phyloP scores from a whole-genome alignment of 1,140 invertebrate genomes.

The Ptiloglossa arizonensis region DNA sequence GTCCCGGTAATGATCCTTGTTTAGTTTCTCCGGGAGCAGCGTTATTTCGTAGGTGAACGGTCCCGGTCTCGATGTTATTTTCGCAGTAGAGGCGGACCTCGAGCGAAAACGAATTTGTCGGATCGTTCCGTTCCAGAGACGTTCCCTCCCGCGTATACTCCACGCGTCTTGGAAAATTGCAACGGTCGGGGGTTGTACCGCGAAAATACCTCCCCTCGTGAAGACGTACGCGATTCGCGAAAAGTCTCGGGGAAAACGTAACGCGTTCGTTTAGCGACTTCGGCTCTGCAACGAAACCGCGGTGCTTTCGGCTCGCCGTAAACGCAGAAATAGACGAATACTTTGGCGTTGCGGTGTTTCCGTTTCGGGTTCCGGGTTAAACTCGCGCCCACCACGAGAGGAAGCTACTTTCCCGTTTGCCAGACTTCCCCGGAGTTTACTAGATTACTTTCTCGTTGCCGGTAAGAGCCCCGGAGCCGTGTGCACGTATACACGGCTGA shows the following conservation, averaged over 20 bases:
- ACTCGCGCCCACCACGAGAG: background rate
- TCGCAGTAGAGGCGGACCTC: background rate
- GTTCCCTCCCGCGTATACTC: too few relatives aligned
- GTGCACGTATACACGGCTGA: conserved; percentile 2
- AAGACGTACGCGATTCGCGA: background rate
- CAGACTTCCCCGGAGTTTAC: background rate
- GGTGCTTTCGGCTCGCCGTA: background rate
- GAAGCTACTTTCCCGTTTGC: background rate
- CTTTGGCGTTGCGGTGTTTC: background rate
- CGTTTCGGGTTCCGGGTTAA: background rate
- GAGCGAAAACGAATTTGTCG: background rate
- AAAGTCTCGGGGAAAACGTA: background rate
- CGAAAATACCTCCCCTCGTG: too few relatives aligned
- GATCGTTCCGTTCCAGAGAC: too few relatives aligned
- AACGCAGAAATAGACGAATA: background rate
- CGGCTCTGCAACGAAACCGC: background rate
- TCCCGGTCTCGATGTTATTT: too few relatives aligned
- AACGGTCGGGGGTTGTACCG: too few relatives aligned
- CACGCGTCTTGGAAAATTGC: too few relatives aligned
- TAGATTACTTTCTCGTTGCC: conserved; percentile 36
- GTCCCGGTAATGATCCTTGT: too few relatives aligned
- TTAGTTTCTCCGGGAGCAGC: too few relatives aligned
- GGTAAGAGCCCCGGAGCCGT: background rate
- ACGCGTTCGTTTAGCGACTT: background rate
- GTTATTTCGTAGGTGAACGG: too few relatives aligned